Evolutionary conservation across 2,888 invertebrate species (phyloP).

Genomic region (Sabatieria punctata): DNA sequence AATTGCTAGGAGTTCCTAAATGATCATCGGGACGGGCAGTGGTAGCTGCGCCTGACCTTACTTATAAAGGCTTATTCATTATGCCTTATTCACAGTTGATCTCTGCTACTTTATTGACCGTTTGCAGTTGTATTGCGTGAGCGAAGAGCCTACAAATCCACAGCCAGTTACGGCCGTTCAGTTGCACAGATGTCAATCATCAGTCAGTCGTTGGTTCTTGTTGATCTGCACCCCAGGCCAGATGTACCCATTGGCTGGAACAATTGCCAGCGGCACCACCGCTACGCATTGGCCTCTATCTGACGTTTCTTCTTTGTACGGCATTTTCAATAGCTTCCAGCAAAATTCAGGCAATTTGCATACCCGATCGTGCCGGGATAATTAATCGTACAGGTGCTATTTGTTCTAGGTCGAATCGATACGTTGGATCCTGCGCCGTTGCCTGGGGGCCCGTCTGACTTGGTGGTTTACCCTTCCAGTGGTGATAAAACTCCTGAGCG

Average conservation of each 20-base stretch:
- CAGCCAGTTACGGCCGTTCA: not conserved
- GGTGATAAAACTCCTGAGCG: not conserved
- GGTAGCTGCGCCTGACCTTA: too few relatives aligned
- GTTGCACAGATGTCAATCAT: not conserved
- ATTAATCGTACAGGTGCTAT: not conserved
- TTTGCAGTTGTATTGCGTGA: not conserved
- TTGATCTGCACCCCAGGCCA: not conserved
- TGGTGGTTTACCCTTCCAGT: not conserved
- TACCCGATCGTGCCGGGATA: too few relatives aligned
- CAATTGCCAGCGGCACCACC: not conserved
- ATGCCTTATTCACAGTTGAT: too few relatives aligned
- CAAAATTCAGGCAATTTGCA: not conserved
- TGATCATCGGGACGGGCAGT: not conserved
- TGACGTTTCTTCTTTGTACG: not conserved
- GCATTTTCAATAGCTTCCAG: not conserved
- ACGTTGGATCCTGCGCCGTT: not conserved
- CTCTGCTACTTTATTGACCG: not conserved
- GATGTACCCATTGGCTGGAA: not conserved
- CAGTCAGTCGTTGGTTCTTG: not conserved
- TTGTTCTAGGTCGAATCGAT: not conserved
- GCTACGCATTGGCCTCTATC: not conserved
- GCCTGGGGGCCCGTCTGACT: not conserved
- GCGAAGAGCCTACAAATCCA: not conserved
- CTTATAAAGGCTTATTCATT: too few relatives aligned
- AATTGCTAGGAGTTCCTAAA: not conserved